Evolutionary conservation across 2,888 invertebrate species (phyloP).

Genomic region (Petrophora chlorosata): DNA sequence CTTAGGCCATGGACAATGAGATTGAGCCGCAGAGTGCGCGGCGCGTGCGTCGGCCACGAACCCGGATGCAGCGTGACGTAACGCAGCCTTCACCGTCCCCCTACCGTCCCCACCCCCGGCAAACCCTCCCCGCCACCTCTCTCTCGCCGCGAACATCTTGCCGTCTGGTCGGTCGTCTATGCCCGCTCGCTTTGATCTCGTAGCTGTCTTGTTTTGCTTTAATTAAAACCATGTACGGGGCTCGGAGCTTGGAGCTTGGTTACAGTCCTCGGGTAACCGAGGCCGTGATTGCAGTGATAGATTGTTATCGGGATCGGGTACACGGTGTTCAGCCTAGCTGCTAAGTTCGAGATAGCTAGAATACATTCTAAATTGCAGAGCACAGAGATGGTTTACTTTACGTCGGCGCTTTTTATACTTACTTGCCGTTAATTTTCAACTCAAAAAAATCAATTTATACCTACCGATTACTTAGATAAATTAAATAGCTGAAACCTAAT

Average conservation of each 20-base stretch:
- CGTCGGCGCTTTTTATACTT: too few species aligned
- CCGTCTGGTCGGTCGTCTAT: conserved; percentile 75
- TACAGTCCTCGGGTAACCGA: too few species aligned
- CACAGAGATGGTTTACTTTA: too few species aligned
- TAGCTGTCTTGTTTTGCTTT: conserved; percentile 35
- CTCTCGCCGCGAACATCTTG: conserved; percentile 48
- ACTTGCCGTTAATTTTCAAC: too few species aligned
- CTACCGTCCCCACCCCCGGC: conserved; percentile 34
- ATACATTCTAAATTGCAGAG: too few species aligned
- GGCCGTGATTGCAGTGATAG: neutral
- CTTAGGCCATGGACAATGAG: conserved; percentile 42
- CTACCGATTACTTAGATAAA: too few species aligned
- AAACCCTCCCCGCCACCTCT: conserved; percentile 39
- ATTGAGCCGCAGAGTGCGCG: too few species aligned
- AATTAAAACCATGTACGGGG: conserved; percentile 31
- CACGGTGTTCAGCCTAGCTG: neutral
- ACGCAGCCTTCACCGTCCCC: conserved; percentile 66
- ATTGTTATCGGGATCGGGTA: neutral
- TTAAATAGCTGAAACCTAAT: too few species aligned
- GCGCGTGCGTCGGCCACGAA: conserved; percentile 79
- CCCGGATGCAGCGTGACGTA: conserved; percentile 80
- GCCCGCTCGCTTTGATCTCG: conserved; percentile 59
- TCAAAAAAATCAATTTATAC: too few species aligned
- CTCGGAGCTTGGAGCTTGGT: too few species aligned
- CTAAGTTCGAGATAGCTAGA: too few species aligned